Evolutionary conservation across 2,888 invertebrate genomes (phyloP), one percentile per base, ranked within the genome.

Genomic region (Thereva nobilitata): DNA sequence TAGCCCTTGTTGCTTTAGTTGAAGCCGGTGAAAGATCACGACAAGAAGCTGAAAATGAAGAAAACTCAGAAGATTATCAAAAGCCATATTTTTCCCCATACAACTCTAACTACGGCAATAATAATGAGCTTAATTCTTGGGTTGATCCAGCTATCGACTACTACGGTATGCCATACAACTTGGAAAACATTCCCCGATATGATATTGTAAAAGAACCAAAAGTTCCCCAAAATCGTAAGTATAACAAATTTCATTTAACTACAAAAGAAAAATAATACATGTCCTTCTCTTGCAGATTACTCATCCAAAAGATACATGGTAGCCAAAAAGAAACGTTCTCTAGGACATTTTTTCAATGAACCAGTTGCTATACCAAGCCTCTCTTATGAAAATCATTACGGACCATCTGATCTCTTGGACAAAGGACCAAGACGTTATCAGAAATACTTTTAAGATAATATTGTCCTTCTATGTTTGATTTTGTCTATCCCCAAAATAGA

Each of bases 11-110:
- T 12, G 80, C 81, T 10, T 71, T 80, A 8, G 79, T 80, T 12
- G 80, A 80, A 67, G 80, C 80, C 34, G 80, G 81, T 2, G 79
- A 79, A 71, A 75, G 80, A 5, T 77, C 80, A 5, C 77, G 79
- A 64, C 76, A 78, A 65, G 72, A 73, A 59, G 69, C 67, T 35
- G 79, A 79, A 50, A 61, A 56, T 53, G 49, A 63, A 8, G 69
- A 70, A 5, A 47, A 42, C 4, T 52, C 47, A 6, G 50, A 67
- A 38, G 68, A 67, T 45, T 65, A 66, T n/a, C 10, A 50, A 41
- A 45, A 54, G 38, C 35, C 64, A 7, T 68, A 66, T 38, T 57
- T 64, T 4, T 42, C 53, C 10, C 57, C 64, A 6, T 68, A 68
- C 23, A 54, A 44, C 5, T 38, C 54, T 9, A 55, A 57, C 34